A percentile compares a stretch with the other conserved stretches of the same genome.
Conservation (phyloP, 1,140 invertebrate species). For the Orussus abietinus region DNA sequence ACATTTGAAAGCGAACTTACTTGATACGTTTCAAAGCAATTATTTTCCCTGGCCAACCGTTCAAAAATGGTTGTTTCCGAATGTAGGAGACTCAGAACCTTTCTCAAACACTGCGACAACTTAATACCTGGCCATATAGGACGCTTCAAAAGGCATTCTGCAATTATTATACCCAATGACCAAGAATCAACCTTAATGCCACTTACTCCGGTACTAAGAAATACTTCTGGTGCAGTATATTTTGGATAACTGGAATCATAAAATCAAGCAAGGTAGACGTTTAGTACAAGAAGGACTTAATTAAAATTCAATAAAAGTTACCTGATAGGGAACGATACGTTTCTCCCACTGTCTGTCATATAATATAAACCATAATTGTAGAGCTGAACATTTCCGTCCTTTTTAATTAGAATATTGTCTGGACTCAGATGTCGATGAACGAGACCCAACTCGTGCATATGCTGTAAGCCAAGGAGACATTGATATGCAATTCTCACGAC, state of each 20-base stretch:
- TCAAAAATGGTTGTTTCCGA: conserved; percentile 62
- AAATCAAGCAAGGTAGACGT: conserved; percentile 6
- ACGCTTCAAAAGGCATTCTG: conserved; percentile 68
- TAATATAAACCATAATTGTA: conserved; percentile 91
- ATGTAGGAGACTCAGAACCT: conserved; percentile 69
- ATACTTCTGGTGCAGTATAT: conserved; percentile 84
- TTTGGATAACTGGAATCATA: conserved; percentile 61
- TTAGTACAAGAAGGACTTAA: conserved; percentile 16
- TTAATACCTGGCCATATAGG: conserved; percentile 70
- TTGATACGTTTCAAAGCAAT: conserved; percentile 63
- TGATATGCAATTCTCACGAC: conserved; percentile 64
- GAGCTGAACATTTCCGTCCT: conserved; percentile 71
- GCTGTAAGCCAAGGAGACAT: conserved; percentile 68
- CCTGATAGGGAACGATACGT: conserved; percentile 91
- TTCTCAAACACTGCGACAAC: conserved; percentile 67
- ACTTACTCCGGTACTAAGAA: conserved; percentile 58
- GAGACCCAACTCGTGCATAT: conserved; percentile 71
- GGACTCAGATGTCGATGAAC: conserved; percentile 77
- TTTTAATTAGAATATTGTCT: conserved; percentile 79
- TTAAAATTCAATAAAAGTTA: conserved; percentile 48
- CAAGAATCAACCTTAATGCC: conserved; percentile 82
- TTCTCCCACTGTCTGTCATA: conserved; percentile 80
- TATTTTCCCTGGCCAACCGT: conserved; percentile 72
- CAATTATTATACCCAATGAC: conserved; percentile 84
- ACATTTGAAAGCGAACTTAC: conserved; percentile 42